Evolutionary conservation across 2,113 vertebrate species (phyloP).

Genomic region (Myiozetetes cayanensis): DNA sequence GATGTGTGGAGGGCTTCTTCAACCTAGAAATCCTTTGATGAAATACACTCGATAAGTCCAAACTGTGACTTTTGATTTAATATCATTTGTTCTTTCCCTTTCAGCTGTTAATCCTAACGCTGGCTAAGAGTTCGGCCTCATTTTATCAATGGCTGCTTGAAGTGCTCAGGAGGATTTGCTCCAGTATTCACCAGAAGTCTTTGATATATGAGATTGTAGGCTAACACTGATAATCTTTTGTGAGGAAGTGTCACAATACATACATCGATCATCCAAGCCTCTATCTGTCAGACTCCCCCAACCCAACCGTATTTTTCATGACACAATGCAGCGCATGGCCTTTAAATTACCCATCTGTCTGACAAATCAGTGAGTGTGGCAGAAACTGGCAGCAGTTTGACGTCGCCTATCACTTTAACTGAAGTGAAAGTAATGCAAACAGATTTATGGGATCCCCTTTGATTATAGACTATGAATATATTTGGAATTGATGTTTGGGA

Average conservation of each 20-base stretch:
- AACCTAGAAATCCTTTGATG: neutral
- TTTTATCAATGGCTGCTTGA: constrained; percentile 26
- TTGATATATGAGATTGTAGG: constrained; percentile 33
- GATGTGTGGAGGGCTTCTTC: neutral
- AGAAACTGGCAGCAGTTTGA: constrained; percentile 70
- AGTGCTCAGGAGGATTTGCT: constrained; percentile 4
- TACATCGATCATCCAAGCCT: constrained; percentile 50
- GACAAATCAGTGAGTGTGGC: constrained; percentile 70
- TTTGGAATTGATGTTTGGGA: constrained; percentile 50
- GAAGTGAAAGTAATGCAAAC: constrained; percentile 74
- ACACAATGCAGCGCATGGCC: constrained; percentile 78
- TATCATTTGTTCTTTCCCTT: neutral
- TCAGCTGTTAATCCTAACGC: neutral
- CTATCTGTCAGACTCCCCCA: constrained; percentile 38
- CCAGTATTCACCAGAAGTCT: constrained; percentile 3
- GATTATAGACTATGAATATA: constrained; percentile 61
- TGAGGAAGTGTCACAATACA: constrained; percentile 57
- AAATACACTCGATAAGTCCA: neutral
- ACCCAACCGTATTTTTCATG: constrained; percentile 67
- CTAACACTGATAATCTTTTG: constrained; percentile 28
- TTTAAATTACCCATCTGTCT: constrained; percentile 82
- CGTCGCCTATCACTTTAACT: constrained; percentile 66
- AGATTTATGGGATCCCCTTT: constrained; percentile 71
- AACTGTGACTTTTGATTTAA: neutral
- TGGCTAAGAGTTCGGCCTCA: neutral